A percentile compares a stretch with the other conserved stretches of the same genome.
Conservation (phyloP, 2,888 invertebrate genomes). For the Anoplius nigerrimus region DNA sequence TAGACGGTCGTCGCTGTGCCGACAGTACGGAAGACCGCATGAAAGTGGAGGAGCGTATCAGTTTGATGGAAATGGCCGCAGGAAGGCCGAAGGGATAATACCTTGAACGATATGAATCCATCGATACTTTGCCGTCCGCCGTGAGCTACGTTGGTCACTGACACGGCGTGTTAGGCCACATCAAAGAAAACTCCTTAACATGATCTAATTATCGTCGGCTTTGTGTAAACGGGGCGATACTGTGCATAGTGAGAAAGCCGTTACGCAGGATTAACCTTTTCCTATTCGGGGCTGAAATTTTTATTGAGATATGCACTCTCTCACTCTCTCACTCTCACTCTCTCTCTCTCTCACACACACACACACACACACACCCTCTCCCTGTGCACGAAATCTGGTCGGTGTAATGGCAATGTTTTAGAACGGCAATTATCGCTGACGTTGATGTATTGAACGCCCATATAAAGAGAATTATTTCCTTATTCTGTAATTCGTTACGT, state of each 20-base stretch:
- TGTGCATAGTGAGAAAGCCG: neutral
- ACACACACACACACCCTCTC: too few relatives aligned
- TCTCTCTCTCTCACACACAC: too few relatives aligned
- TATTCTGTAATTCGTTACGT: too few relatives aligned
- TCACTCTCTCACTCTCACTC: too few relatives aligned
- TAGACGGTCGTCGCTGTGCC: too few relatives aligned
- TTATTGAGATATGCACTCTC: too few relatives aligned
- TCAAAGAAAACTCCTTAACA: conserved; percentile 41
- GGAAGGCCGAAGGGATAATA: conserved; percentile 18
- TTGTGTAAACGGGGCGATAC: conserved; percentile 18
- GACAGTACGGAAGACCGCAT: conserved; percentile 21
- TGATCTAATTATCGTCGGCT: conserved; percentile 41
- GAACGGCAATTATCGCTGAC: too few relatives aligned
- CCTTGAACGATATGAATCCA: neutral
- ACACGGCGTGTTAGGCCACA: conserved; percentile 23
- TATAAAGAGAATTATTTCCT: too few relatives aligned
- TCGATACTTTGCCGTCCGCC: neutral
- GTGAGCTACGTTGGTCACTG: conserved; percentile 27
- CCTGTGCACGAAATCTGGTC: too few relatives aligned
- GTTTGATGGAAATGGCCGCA: conserved; percentile 43
- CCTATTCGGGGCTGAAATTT: too few relatives aligned
- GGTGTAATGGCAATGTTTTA: too few relatives aligned
- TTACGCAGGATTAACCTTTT: neutral
- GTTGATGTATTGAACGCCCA: too few relatives aligned
- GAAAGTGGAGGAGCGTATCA: conserved; percentile 38